A percentile compares a stretch with the other conserved stretches of the same genome.
Conservation (phyloP, 2,888 invertebrate species). For the Blera fallax region DNA sequence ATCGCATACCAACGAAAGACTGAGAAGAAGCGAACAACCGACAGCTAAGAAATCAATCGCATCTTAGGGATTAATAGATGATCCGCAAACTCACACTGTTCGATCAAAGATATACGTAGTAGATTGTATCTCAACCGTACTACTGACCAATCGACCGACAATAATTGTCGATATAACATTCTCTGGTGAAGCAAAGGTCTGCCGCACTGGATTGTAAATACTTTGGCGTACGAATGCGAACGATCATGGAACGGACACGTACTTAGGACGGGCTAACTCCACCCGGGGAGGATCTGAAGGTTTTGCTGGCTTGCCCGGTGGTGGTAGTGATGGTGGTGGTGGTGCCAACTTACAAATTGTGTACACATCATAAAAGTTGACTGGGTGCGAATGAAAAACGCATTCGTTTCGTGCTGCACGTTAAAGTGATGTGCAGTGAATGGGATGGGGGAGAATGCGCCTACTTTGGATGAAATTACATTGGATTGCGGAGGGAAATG, state of each 20-base stretch:
- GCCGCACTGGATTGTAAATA: conserved; percentile 34
- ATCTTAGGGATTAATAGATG: conserved; percentile 63
- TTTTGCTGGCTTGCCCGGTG: not conserved
- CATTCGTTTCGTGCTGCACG: conserved; percentile 31
- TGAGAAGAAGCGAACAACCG: not conserved
- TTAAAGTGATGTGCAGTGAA: not conserved
- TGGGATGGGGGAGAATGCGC: not conserved
- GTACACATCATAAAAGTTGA: conserved; percentile 69
- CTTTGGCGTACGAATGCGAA: conserved; percentile 50
- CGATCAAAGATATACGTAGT: conserved; percentile 21
- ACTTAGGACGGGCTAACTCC: conserved; percentile 52
- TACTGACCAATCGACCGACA: conserved; percentile 67
- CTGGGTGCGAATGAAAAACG: conserved; percentile 66
- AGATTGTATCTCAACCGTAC: conserved; percentile 47
- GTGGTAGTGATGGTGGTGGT: not conserved
- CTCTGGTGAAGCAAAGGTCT: conserved; percentile 18
- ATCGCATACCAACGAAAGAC: conserved; percentile 9
- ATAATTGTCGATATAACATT: conserved; percentile 53
- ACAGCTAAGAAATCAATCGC: conserved; percentile 9
- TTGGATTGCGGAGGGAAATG: conserved; percentile 32
- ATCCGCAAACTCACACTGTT: conserved; percentile 46
- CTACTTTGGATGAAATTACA: conserved; percentile 33
- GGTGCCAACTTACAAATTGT: conserved; percentile 71
- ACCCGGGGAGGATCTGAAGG: conserved; percentile 45
- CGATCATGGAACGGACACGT: conserved; percentile 51